Conservation (phyloP, 1,140 invertebrate genomes). For the Tetramorium parvispinum region DNA sequence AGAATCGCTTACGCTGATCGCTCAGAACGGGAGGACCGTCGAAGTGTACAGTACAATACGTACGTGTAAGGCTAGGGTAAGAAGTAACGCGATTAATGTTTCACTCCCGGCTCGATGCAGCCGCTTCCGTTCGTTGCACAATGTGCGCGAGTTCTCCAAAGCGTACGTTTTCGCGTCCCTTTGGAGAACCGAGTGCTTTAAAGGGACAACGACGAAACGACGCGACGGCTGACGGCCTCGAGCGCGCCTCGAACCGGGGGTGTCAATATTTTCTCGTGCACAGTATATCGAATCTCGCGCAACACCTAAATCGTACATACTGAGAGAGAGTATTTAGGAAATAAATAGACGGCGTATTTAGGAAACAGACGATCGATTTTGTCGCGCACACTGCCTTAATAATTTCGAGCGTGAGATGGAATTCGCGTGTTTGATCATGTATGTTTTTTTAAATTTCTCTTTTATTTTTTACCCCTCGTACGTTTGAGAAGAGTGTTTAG, state of each 20-base stretch:
- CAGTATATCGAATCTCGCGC: constrained; percentile 15
- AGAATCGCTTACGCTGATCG: constrained; percentile 21
- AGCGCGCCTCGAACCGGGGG: not conserved
- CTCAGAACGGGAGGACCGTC: constrained; percentile 14
- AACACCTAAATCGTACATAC: constrained; percentile 10
- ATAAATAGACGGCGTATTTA: constrained; percentile 17
- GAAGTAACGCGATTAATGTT: constrained; percentile 56
- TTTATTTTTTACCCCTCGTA: not conserved
- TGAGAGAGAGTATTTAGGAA: not conserved
- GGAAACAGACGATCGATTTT: not conserved
- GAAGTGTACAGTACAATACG: constrained; percentile 36
- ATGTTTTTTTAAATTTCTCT: not conserved
- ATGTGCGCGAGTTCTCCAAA: constrained; percentile 11
- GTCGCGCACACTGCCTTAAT: not conserved
- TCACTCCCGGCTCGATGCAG: constrained; percentile 31
- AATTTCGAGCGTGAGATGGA: not conserved
- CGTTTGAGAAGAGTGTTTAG: not conserved
- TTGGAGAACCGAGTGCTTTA: constrained; percentile 24
- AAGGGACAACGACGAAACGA: constrained; percentile 26
- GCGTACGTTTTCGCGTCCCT: constrained; percentile 15
- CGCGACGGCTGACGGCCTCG: constrained; percentile 7
- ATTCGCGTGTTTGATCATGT: not conserved
- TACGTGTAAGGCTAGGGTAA: constrained; percentile 20
- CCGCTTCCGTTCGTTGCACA: constrained; percentile 27
- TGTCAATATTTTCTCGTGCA: constrained; percentile 49